Evolutionary conservation across 2,113 vertebrate species (phyloP).

Genomic region (Gorsachius goisagi): DNA sequence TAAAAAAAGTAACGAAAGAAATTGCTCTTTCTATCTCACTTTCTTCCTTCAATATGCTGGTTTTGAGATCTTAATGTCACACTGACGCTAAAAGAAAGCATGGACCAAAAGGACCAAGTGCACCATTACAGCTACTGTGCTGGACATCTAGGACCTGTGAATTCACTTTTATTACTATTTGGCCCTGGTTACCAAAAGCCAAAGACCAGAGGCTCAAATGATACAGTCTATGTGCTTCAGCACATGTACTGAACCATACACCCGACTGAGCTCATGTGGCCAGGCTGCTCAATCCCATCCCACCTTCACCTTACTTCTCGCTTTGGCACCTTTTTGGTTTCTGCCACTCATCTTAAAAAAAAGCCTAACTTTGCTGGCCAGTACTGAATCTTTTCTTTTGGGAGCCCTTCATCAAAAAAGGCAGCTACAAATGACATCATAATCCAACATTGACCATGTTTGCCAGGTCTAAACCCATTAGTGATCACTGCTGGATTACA

Average conservation of each 20-base stretch:
- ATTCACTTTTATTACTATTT: neutral
- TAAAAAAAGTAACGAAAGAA: neutral
- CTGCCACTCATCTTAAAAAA: neutral
- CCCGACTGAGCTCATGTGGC: accelerated
- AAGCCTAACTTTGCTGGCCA: neutral
- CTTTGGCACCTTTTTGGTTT: neutral
- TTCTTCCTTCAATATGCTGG: neutral
- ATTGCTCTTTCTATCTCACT: neutral
- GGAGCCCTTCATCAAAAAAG: neutral
- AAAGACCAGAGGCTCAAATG: neutral
- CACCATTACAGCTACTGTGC: neutral
- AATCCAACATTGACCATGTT: neutral
- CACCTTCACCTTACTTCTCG: neutral
- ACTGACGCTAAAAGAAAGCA: neutral
- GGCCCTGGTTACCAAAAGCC: accelerated
- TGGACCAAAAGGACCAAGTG: accelerated
- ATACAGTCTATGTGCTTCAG: neutral
- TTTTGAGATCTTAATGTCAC: neutral
- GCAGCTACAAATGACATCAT: neutral
- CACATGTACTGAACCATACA: accelerated
- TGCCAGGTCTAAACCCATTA: neutral
- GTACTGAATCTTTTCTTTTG: neutral
- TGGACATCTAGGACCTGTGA: neutral
- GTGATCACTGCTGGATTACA: neutral
- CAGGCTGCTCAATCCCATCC: too few relatives aligned